Percentiles rank a stretch among this genome's conserved stretches.
phyloP scores from a whole-genome alignment of 2,888 invertebrate genomes.

The Petrolisthes cinctipes region DNA sequence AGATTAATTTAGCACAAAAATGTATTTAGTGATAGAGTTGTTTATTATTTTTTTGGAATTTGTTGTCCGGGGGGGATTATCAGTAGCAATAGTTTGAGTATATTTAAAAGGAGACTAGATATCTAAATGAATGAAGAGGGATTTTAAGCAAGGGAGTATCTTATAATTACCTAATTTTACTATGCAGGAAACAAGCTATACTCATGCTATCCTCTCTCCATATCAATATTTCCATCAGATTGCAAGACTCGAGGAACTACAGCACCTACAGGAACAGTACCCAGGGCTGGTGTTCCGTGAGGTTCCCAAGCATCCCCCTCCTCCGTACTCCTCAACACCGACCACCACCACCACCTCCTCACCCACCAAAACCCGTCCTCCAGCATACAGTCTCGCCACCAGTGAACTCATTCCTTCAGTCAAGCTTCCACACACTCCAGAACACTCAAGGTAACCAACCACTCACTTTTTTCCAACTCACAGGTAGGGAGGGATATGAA shows the following conservation, averaged over 20 bases:
- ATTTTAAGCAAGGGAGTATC: neutral
- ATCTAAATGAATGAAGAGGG: neutral
- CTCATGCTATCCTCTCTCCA: too few species aligned
- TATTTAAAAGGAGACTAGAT: neutral
- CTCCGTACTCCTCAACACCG: conserved; percentile 79
- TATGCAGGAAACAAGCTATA: neutral
- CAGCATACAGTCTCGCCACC: conserved; percentile 65
- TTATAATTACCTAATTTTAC: neutral
- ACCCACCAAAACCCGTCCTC: conserved; percentile 26
- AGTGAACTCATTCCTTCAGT: conserved; percentile 68
- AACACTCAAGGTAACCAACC: neutral
- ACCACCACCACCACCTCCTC: conserved; percentile 63
- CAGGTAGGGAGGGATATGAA: too few species aligned
- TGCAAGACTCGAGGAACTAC: conserved; percentile 71
- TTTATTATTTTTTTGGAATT: too few species aligned
- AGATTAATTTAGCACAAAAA: too few species aligned
- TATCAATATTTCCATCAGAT: conserved; percentile 29
- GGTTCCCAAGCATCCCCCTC: conserved; percentile 82
- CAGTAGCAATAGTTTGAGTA: conserved; percentile 3
- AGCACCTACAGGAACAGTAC: conserved; percentile 63
- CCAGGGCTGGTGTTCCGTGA: conserved; percentile 74
- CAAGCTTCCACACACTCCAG: conserved; percentile 17
- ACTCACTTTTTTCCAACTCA: too few species aligned
- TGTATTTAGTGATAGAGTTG: too few species aligned
- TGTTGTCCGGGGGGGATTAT: too few species aligned